phyloP scores from a whole-genome alignment of 2,113 vertebrate species.

The Arenaria interpres region DNA sequence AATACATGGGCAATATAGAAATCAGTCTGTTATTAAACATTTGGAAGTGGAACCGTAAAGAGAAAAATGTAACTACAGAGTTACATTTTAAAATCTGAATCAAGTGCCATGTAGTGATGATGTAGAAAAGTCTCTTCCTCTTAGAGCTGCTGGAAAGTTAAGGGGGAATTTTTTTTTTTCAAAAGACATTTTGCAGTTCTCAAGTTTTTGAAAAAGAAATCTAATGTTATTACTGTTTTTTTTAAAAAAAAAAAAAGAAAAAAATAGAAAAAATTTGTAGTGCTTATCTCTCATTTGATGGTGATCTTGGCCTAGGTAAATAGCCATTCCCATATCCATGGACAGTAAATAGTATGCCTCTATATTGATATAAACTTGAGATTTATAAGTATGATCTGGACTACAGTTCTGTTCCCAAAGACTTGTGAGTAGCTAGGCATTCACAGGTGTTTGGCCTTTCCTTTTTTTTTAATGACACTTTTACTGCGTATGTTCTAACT shows the following conservation, averaged over 20 bases:
- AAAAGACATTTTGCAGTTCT: not conserved
- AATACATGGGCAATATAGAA: conserved; percentile 43
- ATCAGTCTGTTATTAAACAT: conserved; percentile 4
- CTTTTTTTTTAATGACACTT: not conserved
- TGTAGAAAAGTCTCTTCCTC: not conserved
- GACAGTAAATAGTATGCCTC: not conserved
- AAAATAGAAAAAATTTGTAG: not conserved
- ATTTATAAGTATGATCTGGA: not conserved
- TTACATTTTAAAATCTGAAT: not conserved
- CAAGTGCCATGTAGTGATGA: not conserved
- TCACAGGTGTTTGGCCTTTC: not conserved
- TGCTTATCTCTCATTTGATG: not conserved
- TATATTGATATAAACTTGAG: not conserved
- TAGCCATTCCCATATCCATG: not conserved
- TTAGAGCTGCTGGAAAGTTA: not conserved
- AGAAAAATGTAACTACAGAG: not conserved
- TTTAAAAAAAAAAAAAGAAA: not conserved
- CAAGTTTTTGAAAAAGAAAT: not conserved
- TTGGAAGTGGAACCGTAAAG: not conserved
- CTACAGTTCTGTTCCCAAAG: not conserved
- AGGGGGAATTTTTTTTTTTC: not conserved
- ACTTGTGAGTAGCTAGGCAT: not conserved
- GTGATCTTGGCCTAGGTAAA: not conserved
- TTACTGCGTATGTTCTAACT: not conserved
- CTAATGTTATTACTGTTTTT: not conserved